Base-by-base conservation (phyloP, 2,113 vertebrate species). In the Misgurnus anguillicaudatus region DNA sequence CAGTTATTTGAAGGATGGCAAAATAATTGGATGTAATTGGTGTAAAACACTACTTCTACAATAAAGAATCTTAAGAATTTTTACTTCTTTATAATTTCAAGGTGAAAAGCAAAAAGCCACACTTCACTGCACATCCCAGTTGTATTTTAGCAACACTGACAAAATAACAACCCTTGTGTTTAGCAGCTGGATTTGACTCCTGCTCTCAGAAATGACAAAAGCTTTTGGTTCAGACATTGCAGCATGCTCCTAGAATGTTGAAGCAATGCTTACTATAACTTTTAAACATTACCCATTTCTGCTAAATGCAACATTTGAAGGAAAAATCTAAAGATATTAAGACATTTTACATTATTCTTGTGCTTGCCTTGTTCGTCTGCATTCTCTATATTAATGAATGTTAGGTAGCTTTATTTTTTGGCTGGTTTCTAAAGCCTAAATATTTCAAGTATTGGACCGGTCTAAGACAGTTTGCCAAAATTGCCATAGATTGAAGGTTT, bases 401-500 rank as follows among this genome's bases (percentile, higher is more conserved):
- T 57, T 57, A 19, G 16, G 17, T 57, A n/a, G 19, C 7, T 10
- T 57, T 2, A 19, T 6, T 57, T 31, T 57, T 57, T 57, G 53
- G 53, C n/a, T n/a, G 5, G n/a, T 57, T 19, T 57, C n/a, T 57
- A 19, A 19, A 57, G 19, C 16, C 6, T 19, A 3, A 57, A 57
- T 19, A 57, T 57, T 19, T 19, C 17, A 19, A 51, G 47, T 57
- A 19, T 57, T 17, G 19, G 47, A 14, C 47, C 3, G 6, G n/a
- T 57, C 17, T 17, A 55, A 36, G 36, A 61, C 17, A 58, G 65
- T 55, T 45, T 21, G 9, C 31, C 36, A 4, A 10, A 47, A 24
- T 67, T 48, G 13, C 39, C 66, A 55, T 63, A 36, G 39, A 45
- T 11, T 17, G 45, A 77, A 63, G 11, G 16, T 38, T n/a, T 76